A percentile compares a stretch with the other conserved stretches of the same genome.
These are phyloP conservation scores for Aleadryas rufinucha DNA, from an alignment of 2,113 vertebrate genomes.

Conservation along the genomic window DNA sequence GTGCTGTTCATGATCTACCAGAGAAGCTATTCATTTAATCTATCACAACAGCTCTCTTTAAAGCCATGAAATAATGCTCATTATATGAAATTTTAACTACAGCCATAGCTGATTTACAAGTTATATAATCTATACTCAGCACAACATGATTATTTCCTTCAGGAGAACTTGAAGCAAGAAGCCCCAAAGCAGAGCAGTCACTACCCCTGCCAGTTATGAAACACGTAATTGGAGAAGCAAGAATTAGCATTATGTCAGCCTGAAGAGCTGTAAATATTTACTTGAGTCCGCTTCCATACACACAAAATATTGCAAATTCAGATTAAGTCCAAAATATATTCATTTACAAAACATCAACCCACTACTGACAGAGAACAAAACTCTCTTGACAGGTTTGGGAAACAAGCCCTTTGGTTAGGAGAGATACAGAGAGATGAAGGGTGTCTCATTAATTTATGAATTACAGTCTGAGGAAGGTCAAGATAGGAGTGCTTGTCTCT, in stretches of 20 bases:
- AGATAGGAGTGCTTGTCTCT: not conserved
- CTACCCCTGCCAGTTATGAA: not conserved
- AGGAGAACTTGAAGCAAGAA: not conserved
- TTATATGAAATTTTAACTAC: not conserved
- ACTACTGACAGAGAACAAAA: not conserved
- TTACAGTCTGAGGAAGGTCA: not conserved
- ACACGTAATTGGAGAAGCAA: not conserved
- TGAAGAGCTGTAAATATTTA: not conserved
- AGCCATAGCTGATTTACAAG: not conserved
- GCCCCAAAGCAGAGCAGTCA: not conserved
- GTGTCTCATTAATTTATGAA: not conserved
- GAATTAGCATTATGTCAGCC: not conserved
- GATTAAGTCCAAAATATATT: not conserved
- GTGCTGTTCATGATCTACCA: not conserved
- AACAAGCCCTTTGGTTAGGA: not conserved
- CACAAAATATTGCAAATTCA: not conserved
- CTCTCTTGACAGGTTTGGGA: not conserved
- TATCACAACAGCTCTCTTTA: not conserved
- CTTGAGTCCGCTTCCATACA: not conserved
- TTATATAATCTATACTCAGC: not conserved
- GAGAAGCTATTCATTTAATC: not conserved
- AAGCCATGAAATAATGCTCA: not conserved
- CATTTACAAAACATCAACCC: not conserved
- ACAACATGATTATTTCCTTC: not conserved
- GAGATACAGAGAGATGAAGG: not conserved